phyloP scores from a whole-genome alignment of 2,797 vertebrate genomes.

The Prunella strophiata region DNA sequence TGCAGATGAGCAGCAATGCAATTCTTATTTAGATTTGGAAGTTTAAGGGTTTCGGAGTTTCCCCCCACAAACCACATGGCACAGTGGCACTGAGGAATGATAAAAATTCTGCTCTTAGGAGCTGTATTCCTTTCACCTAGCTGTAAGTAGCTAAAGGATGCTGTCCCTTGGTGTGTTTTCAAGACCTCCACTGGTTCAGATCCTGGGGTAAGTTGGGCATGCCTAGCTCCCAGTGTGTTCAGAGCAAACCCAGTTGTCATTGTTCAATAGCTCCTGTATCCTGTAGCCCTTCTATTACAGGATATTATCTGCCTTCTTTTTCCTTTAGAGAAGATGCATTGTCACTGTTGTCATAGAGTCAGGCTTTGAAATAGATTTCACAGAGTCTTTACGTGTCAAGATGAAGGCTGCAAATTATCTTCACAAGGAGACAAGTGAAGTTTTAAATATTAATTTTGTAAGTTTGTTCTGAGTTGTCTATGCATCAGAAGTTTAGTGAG shows the following conservation, averaged over 20 bases:
- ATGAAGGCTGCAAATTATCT: slow-evolving; percentile 12
- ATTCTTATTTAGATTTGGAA: neutral
- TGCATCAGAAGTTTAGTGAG: neutral
- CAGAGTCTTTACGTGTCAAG: neutral
- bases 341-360: neutral
- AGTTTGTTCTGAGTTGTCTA: neutral
- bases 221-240: neutral
- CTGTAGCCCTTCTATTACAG: neutral
- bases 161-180: neutral
- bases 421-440: neutral
- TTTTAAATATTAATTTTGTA: neutral
- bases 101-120: neutral
- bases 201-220: neutral
- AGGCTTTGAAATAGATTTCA: slow-evolving; percentile 25
- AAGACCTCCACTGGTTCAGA: neutral
- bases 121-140: neutral
- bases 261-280: neutral
- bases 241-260: neutral
- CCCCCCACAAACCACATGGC: neutral
- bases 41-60: neutral
- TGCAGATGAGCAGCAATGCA: neutral
- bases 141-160: neutral
- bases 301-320: neutral
- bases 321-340: neutral
- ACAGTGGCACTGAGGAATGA: neutral